Conservation (phyloP, 2,113 vertebrate species). For the Coptodon rendalli region DNA sequence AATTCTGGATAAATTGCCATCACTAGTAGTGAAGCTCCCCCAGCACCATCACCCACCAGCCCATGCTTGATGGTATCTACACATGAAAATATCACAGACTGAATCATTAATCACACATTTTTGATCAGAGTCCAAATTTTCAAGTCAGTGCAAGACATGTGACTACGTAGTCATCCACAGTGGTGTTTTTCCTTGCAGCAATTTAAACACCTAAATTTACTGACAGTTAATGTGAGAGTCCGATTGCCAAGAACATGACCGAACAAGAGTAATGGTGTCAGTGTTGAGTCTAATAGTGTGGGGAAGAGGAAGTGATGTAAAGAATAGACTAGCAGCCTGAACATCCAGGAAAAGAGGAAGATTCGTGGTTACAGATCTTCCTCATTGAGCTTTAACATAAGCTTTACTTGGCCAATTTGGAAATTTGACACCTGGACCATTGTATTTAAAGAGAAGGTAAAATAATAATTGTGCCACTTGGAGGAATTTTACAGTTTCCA, state of each 20-base stretch:
- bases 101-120: not conserved
- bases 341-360: not conserved
- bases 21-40: not conserved
- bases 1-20: not conserved
- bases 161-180: not conserved
- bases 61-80: not conserved
- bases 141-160: not conserved
- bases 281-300: not conserved
- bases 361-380: not conserved
- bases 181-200: not conserved
- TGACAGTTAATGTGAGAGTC: not conserved
- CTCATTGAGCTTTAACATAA: not conserved
- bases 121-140: not conserved
- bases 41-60: not conserved
- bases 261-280: not conserved
- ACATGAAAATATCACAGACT: not conserved
- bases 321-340: not conserved
- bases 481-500: not conserved
- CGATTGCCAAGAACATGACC: not conserved
- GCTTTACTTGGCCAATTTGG: not conserved
- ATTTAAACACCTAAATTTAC: not conserved
- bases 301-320: not conserved
- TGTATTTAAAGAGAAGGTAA: not conserved
- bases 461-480: not conserved
- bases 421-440: not conserved